phyloP scores from a whole-genome alignment of 2,113 vertebrate genomes.

The Synodontis membranacea region DNA sequence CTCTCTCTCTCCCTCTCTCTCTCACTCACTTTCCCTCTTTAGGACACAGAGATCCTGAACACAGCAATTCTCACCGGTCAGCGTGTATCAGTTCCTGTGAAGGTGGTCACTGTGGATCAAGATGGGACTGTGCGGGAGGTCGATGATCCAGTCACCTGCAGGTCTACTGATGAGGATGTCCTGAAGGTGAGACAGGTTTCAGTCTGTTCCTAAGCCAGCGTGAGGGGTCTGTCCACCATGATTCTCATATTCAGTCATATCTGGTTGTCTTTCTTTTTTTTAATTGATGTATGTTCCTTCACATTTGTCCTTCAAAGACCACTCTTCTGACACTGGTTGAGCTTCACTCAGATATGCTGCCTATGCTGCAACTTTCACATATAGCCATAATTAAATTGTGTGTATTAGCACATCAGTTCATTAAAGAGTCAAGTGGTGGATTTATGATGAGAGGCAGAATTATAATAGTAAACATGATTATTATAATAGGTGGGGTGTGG shows the following conservation, averaged over 20 bases:
- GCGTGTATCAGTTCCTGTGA: conserved; percentile 70
- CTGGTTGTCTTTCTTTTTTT: background rate
- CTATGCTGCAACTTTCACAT: background rate
- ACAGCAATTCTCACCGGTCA: conserved; percentile 75
- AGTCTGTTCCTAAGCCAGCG: background rate
- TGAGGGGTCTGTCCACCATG: background rate
- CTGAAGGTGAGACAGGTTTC: conserved; percentile 67
- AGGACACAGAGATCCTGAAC: conserved; percentile 78
- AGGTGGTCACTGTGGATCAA: conserved; percentile 74
- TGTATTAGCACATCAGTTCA: background rate
- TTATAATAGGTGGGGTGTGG: background rate
- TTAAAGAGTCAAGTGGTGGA: background rate
- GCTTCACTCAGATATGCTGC: background rate
- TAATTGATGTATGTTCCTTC: background rate
- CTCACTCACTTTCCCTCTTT: conserved; percentile 5
- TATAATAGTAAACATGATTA: background rate
- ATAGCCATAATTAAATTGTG: background rate
- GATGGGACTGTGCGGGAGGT: conserved; percentile 75
- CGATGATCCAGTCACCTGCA: conserved; percentile 70
- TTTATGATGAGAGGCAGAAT: too few species aligned
- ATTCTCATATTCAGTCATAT: background rate
- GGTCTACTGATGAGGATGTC: conserved; percentile 73
- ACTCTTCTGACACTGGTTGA: background rate
- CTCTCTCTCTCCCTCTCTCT: background rate
- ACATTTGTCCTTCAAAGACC: background rate